Evolutionary conservation across 2,888 invertebrate species (phyloP).

Genomic region (Xylota sylvarum): DNA sequence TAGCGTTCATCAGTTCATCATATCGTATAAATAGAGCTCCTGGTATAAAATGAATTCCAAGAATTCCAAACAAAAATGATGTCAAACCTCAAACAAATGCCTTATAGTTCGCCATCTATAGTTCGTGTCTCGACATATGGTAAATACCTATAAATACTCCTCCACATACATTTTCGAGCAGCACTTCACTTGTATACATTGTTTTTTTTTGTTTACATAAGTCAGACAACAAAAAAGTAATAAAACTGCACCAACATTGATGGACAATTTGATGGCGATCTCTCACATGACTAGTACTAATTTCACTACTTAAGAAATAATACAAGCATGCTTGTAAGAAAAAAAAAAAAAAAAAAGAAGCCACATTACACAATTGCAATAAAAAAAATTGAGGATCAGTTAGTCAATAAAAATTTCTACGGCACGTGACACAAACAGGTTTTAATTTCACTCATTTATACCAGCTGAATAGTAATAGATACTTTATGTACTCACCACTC

Average conservation of each 20-base stretch:
- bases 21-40: background rate
- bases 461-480: slow-evolving; percentile 26
- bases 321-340: slow-evolving; percentile 21
- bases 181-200: slow-evolving; percentile 1
- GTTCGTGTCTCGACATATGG: background rate
- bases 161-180: background rate
- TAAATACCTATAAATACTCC: background rate
- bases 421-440: slow-evolving; percentile 49
- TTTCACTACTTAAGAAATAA: slow-evolving; percentile 5
- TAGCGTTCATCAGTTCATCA: slow-evolving; percentile 1
- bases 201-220: background rate
- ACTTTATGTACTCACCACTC: background rate
- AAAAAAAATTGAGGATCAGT: slow-evolving; percentile 28
- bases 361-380: slow-evolving; percentile 22
- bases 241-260: background rate
- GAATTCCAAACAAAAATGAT: slow-evolving; percentile 14
- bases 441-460: slow-evolving; percentile 43
- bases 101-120: background rate
- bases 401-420: slow-evolving; percentile 32
- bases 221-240: background rate
- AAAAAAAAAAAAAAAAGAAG: background rate
- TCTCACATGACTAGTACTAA: slow-evolving; percentile 28
- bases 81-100: slow-evolving; percentile 22
- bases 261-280: slow-evolving; percentile 26
- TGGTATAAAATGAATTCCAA: background rate